A percentile compares a stretch with the other conserved stretches of the same genome.
phyloP scores from a whole-genome alignment of 2,797 vertebrate species.

The Artibeus jamaicensis region DNA sequence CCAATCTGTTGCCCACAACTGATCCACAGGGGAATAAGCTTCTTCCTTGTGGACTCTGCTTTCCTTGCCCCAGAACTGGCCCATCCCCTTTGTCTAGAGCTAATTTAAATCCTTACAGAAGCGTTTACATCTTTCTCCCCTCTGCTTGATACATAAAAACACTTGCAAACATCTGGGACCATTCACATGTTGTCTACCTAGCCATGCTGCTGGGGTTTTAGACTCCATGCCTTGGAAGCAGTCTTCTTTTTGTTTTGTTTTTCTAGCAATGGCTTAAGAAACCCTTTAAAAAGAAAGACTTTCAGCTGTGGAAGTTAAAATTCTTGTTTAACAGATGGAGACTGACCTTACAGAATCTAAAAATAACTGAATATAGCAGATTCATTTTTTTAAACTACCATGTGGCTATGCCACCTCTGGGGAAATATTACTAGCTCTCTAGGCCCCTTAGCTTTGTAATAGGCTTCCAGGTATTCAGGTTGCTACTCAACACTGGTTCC shows the following conservation, averaged over 20 bases:
- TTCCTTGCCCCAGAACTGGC: not conserved
- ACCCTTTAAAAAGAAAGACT: not conserved
- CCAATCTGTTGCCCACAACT: not conserved
- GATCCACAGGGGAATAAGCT: not conserved
- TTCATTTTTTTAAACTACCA: not conserved
- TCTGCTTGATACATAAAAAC: not conserved
- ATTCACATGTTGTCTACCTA: not conserved
- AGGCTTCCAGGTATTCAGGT: not conserved
- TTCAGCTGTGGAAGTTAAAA: not conserved
- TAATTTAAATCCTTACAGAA: not conserved
- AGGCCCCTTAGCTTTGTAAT: not conserved
- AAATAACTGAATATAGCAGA: not conserved
- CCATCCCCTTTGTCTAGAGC: not conserved
- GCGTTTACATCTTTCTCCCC: not conserved
- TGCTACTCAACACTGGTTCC: not conserved
- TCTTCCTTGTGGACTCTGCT: not conserved
- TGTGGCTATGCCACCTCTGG: not conserved
- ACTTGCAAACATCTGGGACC: not conserved
- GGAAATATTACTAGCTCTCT: not conserved
- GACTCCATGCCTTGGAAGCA: not conserved
- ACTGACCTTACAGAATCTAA: not conserved
- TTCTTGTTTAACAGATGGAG: not conserved
- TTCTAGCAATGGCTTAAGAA: not conserved
- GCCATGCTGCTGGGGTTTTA: not conserved
- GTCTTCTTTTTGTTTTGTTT: not conserved